Base-by-base conservation (phyloP, 2,888 invertebrate species). In the Luffia ferchaultella region DNA sequence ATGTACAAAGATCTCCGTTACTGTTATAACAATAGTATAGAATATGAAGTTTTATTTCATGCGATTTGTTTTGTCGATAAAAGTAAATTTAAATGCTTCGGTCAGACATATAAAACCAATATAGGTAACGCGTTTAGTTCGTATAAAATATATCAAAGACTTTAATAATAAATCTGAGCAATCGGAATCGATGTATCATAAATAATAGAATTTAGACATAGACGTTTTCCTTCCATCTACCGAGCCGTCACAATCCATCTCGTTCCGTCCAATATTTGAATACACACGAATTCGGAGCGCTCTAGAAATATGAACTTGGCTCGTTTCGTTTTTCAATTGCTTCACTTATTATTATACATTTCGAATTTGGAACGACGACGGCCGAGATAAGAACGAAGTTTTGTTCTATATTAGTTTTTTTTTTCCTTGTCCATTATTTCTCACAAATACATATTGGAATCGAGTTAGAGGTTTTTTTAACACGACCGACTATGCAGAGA, bases 321-420 rank as follows among this genome's bases (percentile, higher is more conserved):
- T 64, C 72, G 78, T 72, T 77, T 80, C 79, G 73, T 76, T 80
- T 82, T 80, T 79, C 80, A 79, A 79, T 79, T 77, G 80, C 76
- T 77, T 76, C 78, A 78, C 76, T 78, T 69, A n/a, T n/a, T n/a
- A n/a, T n/a, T n/a, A n/a, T n/a, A 76, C 73, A 76, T 80, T 82
- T 80, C 74, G 76, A 73, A 79, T 80, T 74, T 79, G 69, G 79
- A 78, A 75, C 74, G 73, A 68, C 68, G 60, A 63, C 65, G 68
- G n/a, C 65, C 59, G 64, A 73, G 73, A 76, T 74, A 73, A 72
- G 65, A 70, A 62, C 64, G 63, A 44, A 51, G 50, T 42, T 49
- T 45, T 51, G 48, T 49, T 43, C 57, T 41, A 16, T 47, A 58
- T 54, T 58, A 57, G 57, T 55, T 61, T 57, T 48, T 52, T 30